These are phyloP conservation scores for Streptopelia turtur DNA, from an alignment of 2,797 vertebrate genomes.

Conservation along the genomic window DNA sequence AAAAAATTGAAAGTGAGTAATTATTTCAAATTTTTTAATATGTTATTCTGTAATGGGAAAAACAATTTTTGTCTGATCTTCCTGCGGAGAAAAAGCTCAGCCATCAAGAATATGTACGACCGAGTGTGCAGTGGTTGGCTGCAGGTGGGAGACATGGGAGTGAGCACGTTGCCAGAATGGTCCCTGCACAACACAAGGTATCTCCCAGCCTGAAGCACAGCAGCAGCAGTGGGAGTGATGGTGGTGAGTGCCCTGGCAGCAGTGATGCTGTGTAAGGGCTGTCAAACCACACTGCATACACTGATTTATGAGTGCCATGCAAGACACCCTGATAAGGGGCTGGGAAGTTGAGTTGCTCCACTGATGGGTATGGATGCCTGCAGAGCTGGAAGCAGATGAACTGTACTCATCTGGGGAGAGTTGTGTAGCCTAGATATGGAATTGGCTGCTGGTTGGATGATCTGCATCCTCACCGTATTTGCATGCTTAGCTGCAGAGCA, in stretches of 20 bases:
- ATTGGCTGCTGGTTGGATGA: not conserved
- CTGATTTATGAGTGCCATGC: accelerated
- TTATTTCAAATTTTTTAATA: not conserved
- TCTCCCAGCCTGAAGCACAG: not conserved
- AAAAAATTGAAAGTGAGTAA: not conserved
- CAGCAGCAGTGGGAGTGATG: accelerated
- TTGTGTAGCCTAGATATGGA: not conserved
- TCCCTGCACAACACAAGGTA: not conserved
- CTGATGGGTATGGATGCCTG: not conserved
- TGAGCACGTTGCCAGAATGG: not conserved
- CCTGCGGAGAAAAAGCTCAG: not conserved
- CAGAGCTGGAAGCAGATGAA: not conserved
- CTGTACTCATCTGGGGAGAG: not conserved
- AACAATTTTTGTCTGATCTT: not conserved
- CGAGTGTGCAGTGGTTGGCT: accelerated
- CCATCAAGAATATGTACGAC: accelerated
- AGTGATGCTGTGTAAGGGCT: not conserved
- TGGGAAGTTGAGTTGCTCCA: not conserved
- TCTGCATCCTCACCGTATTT: not conserved
- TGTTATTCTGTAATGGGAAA: not conserved
- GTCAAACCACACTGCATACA: accelerated
- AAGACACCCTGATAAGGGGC: not conserved
- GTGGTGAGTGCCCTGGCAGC: not conserved
- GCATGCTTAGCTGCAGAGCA: not conserved
- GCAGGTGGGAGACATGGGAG: not conserved